Evolutionary conservation across 2,113 vertebrate species (phyloP), one percentile per base, ranked within the genome.

Genomic region (Lagopus muta): DNA sequence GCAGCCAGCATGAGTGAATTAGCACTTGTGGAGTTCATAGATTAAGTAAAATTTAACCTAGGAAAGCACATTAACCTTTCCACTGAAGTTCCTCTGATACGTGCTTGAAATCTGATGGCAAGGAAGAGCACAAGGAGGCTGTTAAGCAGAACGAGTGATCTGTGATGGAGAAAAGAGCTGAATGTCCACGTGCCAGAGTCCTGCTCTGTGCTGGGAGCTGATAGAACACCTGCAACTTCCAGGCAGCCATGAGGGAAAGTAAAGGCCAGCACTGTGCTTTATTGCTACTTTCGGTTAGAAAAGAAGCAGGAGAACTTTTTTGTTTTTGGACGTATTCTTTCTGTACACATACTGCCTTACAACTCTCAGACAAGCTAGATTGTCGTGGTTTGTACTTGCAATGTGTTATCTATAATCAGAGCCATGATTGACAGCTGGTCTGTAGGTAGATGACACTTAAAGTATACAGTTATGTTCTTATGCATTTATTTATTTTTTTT

Each of bases 81-180:
- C 14, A 28, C n/a, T 65, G 27, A n/a, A 30, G 14, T 2, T 1
- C 1, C 1, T 25, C 21, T 42, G 74, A 50, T 15, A 69, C 0
- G 0, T 20, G 72, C 30, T 73, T 66, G 45, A 66, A 10, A 18
- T 54, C 36, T 36, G 72, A 18, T 48, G 50, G n/a, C 13, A 36
- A 40, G 64, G 28, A 45, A 15, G 19, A 66, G 30, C 42, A 42
- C 40, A 32, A 32, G 17, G n/a, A 27, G 22, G 6, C 17, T 57
- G 32, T 47, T 20, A 30, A 85, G 25, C 24, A 0, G 1, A 32
- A 45, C 22, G 12, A 45, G 28, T 21, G 40, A 43, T 7, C 13
- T 32, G 19, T 66, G 64, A 32, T 32, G 20, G 19, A 32, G 40
- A 22, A 45, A 66, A 66, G 64, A 45, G 42, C 6, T 66, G 19